Conservation (phyloP, 2,797 vertebrate species). For the Peromyscus eremicus region DNA sequence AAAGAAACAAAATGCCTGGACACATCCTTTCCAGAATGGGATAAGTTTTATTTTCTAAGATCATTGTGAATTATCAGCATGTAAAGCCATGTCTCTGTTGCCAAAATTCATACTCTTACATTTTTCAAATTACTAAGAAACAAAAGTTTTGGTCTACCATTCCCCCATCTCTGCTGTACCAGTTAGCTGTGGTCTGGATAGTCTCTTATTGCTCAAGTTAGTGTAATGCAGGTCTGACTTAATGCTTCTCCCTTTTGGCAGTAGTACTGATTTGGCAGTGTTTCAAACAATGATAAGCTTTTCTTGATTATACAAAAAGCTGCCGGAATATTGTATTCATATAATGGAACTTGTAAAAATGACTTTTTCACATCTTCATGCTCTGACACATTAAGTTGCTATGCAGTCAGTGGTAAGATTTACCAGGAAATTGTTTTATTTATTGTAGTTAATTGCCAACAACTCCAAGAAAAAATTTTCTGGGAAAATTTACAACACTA, state of each 20-base stretch:
- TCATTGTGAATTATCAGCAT: conserved; percentile 28
- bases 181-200: neutral
- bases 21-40: neutral
- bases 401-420: conserved; percentile 57
- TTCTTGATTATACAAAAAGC: conserved; percentile 66
- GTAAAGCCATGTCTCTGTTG: neutral
- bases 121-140: conserved; percentile 40
- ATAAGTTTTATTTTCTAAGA: conserved; percentile 44
- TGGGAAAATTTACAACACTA: conserved; percentile 15
- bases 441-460: conserved; percentile 65
- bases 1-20: neutral
- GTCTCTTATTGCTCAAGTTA: neutral
- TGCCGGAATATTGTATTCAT: conserved; percentile 68
- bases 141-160: neutral
- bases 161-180: neutral
- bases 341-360: conserved; percentile 42
- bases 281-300: neutral
- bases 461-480: conserved; percentile 37
- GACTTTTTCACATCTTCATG: conserved; percentile 57
- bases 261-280: conserved; percentile 76
- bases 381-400: conserved; percentile 61
- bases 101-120: neutral
- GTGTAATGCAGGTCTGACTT: conserved; percentile 4
- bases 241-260: conserved; percentile 2
- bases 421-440: conserved; percentile 67